Evolutionary conservation across 2,113 vertebrate species (phyloP), one percentile per base, ranked within the genome.

Genomic region (Oncorhynchus mykiss): DNA sequence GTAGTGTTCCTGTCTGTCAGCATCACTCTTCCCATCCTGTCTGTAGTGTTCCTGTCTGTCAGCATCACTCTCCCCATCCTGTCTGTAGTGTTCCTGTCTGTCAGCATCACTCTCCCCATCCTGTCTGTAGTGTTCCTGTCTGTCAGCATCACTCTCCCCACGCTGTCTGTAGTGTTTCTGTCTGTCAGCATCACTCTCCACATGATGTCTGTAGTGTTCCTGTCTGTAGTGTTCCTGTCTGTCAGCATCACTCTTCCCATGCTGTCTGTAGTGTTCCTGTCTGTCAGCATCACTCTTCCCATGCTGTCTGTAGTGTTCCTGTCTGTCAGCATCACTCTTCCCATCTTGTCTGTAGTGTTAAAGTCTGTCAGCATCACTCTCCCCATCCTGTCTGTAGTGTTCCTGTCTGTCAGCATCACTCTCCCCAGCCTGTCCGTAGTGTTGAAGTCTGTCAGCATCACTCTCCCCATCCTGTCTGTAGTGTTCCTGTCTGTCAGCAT

Each of bases 221-320:
- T 80, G 74, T 80, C 72, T 77, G 87, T 82, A 87, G 79, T 83
- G 87, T 82, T 67, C 74, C 72, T 54, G 68, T 87, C 57, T 73
- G 75, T 27, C 24, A 9, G n/a, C 67, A 78, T 79, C 12, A 25
- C 4, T 31, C 27, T 77, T 22, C 83, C 76, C 71, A 75, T 39
- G 60, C 73, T 80, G 74, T 80, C 72, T 77, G 87, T 82, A 87
- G 79, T 83, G 87, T 82, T 67, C 74, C 72, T 54, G 68, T 87
- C 57, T 73, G 75, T 27, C 24, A 9, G n/a, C 67, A 78, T 79
- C 12, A 25, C 4, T 31, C 39, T 77, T 22, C 83, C 76, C 71
- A 75, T 39, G 64, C 73, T 80, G 74, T 80, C 72, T 77, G 87
- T 82, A 87, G 79, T 83, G 87, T 82, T 67, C 74, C 72, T 54